A percentile compares a stretch with the other conserved stretches of the same genome.
phyloP scores from a whole-genome alignment of 1,140 invertebrate genomes.

The Drosophila kepulauana region DNA sequence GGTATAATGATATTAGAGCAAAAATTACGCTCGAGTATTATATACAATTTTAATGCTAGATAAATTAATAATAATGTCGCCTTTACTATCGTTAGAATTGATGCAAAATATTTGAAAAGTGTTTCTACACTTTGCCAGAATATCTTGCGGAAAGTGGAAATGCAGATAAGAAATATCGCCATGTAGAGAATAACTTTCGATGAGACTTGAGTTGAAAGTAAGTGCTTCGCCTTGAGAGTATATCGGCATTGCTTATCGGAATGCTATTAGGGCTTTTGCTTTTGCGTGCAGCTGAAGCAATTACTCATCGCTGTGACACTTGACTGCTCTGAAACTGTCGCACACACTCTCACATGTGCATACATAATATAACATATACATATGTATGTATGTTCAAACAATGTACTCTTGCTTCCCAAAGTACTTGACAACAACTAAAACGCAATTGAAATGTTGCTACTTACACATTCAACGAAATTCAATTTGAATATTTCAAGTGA shows the following conservation, averaged over 20 bases:
- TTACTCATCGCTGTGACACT: conserved; percentile 63
- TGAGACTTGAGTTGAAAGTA: conserved; percentile 13
- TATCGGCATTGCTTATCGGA: conserved; percentile 52
- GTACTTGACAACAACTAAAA: conserved; percentile 71
- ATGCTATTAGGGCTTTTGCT: conserved; percentile 56
- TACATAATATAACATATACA: too few relatives aligned
- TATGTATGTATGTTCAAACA: too few relatives aligned
- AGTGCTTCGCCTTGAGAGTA: conserved; percentile 17
- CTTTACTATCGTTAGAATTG: neutral
- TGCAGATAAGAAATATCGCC: conserved; percentile 7
- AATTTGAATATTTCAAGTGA: conserved; percentile 72
- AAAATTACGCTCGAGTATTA: too few relatives aligned
- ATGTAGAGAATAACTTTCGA: conserved; percentile 4
- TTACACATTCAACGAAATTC: conserved; percentile 70
- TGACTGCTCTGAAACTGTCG: conserved; percentile 33
- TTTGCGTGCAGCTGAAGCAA: conserved; percentile 43
- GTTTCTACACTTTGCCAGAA: conserved; percentile 1
- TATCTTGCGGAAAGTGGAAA: conserved; percentile 6
- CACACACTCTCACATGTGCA: neutral
- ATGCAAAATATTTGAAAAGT: neutral
- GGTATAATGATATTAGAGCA: too few relatives aligned
- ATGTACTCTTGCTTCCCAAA: conserved; percentile 12
- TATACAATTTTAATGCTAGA: too few relatives aligned
- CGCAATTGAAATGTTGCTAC: conserved; percentile 74
- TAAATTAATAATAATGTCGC: too few relatives aligned